Percentiles rank a stretch among this genome's conserved stretches.
These are phyloP conservation scores for Heliconius melpomene DNA, from an alignment of 1,140 invertebrate species.

Conservation along the genomic window DNA sequence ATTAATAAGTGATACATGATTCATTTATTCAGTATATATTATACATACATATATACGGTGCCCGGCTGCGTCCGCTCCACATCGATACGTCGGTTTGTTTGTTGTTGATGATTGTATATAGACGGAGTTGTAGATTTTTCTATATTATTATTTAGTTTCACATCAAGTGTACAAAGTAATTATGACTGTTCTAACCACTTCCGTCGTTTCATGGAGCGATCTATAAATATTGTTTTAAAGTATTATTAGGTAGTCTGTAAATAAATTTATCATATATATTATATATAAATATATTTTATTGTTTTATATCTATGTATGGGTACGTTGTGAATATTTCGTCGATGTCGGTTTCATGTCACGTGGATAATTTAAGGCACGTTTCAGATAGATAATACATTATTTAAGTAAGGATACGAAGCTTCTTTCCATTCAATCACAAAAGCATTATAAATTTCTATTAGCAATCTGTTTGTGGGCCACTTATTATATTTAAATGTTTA, in stretches of 20 bases:
- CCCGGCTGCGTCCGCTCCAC: slow-evolving; percentile 3
- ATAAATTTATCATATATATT: slow-evolving; percentile 63
- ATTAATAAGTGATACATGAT: slow-evolving; percentile 18
- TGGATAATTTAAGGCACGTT: slow-evolving; percentile 40
- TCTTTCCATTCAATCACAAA: slow-evolving; percentile 2
- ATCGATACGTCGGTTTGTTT: slow-evolving; percentile 37
- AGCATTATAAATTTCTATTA: neutral
- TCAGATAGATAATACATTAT: slow-evolving; percentile 28
- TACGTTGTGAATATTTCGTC: slow-evolving; percentile 38
- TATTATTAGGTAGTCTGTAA: slow-evolving; percentile 78
- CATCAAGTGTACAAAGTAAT: slow-evolving; percentile 75
- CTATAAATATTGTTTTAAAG: slow-evolving; percentile 79
- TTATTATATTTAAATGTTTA: neutral
- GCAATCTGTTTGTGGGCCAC: slow-evolving; percentile 8
- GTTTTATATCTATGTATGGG: slow-evolving; percentile 45
- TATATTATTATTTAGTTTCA: slow-evolving; percentile 69
- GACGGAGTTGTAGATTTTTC: slow-evolving; percentile 74
- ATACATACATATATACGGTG: slow-evolving; percentile 13
- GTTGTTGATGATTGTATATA: slow-evolving; percentile 76
- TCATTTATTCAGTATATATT: slow-evolving; percentile 40
- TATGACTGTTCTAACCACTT: slow-evolving; percentile 57
- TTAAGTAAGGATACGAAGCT: slow-evolving; percentile 8
- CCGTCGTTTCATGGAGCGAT: slow-evolving; percentile 61
- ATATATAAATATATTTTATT: slow-evolving; percentile 64
- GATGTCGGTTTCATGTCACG: slow-evolving; percentile 33